A percentile compares a stretch with the other conserved stretches of the same genome.
These are phyloP conservation scores for Syrrhaptes paradoxus DNA, from an alignment of 2,113 vertebrate species.

Conservation along the genomic window DNA sequence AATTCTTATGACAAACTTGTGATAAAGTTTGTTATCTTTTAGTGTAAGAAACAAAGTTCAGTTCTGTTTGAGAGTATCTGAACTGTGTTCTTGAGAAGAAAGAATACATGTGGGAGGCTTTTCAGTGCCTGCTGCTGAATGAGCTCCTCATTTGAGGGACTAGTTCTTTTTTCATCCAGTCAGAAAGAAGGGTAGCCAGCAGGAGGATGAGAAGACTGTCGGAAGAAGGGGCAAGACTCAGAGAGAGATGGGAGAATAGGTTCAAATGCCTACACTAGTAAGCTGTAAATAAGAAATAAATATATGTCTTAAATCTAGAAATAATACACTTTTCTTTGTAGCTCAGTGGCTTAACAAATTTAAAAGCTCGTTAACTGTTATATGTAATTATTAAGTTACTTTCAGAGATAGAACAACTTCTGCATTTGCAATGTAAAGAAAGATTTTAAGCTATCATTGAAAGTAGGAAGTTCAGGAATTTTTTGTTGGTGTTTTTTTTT, in stretches of 20 bases:
- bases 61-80: background rate
- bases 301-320: background rate
- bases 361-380: background rate
- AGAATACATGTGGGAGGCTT: background rate
- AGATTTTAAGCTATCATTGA: background rate
- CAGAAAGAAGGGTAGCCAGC: background rate
- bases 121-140: background rate
- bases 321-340: background rate
- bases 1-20: background rate
- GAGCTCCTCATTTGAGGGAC: background rate
- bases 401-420: background rate
- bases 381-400: background rate
- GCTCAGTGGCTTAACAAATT: background rate
- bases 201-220: background rate
- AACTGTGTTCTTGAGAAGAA: background rate
- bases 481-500: background rate
- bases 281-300: background rate
- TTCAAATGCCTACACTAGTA: background rate
- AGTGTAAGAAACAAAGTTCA: background rate
- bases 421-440: background rate
- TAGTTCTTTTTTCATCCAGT: background rate
- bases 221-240: background rate
- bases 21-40: background rate
- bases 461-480: background rate
- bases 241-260: background rate